phyloP scores from a whole-genome alignment of 2,797 vertebrate genomes.

The Thripadectes ignobilis region DNA sequence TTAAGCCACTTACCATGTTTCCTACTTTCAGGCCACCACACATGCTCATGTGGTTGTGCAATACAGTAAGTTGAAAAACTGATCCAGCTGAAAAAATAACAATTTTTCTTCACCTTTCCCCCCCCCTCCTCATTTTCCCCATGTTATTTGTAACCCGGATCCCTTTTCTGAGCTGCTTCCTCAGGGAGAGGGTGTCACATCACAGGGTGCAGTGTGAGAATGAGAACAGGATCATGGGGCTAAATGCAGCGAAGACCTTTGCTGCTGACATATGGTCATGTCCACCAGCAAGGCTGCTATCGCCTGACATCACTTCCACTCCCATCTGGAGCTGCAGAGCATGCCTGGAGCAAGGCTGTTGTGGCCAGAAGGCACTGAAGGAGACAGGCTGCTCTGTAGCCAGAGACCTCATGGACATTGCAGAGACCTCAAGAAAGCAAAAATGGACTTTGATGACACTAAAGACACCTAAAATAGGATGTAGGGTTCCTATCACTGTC shows the following conservation, averaged over 20 bases:
- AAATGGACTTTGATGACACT: neutral
- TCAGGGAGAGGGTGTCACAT: neutral
- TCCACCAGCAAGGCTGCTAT: neutral
- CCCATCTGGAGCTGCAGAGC: neutral
- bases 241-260: neutral
- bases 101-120: accelerated
- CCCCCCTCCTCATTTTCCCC: accelerated
- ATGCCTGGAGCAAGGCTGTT: neutral
- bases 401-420: neutral
- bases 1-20: neutral
- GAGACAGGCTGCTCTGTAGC: neutral
- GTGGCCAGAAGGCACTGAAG: neutral
- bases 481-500: neutral
- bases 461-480: neutral
- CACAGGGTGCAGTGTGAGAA: accelerated
- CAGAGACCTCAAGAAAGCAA: neutral
- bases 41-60: neutral
- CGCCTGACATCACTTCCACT: neutral
- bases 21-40: neutral
- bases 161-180: neutral
- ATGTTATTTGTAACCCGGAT: neutral
- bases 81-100: neutral
- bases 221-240: accelerated
- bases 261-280: neutral
- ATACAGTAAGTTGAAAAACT: neutral